Conservation (phyloP, 2,888 invertebrate genomes). For the Masnerella sp. region DNA sequence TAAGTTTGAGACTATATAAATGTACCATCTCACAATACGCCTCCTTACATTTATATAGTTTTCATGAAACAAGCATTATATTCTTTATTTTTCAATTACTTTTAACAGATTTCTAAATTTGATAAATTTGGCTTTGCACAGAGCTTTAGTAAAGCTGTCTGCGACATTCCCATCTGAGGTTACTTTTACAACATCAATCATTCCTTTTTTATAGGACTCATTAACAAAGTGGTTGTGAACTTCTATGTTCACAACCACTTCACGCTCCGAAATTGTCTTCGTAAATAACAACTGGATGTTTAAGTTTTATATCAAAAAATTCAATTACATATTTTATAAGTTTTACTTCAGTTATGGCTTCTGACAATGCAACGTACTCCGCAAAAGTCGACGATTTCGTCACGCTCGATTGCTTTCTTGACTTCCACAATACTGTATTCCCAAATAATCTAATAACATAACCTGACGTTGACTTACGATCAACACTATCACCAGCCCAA, state of each 20-base stretch:
- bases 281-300: constrained; percentile 27
- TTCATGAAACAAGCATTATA: no score
- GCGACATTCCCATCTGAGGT: constrained; percentile 34
- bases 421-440: constrained; percentile 54
- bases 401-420: constrained; percentile 51
- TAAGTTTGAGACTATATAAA: no score
- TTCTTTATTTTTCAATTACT: no score
- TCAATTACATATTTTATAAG: constrained; percentile 18
- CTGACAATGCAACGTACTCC: constrained; percentile 57
- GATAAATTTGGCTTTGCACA: constrained; percentile 10
- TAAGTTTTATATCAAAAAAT: constrained; percentile 25
- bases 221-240: constrained; percentile 53
- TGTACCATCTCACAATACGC: constrained; percentile 18
- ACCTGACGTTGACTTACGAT: constrained; percentile 59
- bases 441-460: constrained; percentile 54
- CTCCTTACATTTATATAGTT: constrained; percentile 39
- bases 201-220: constrained; percentile 43
- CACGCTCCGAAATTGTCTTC: constrained; percentile 54
- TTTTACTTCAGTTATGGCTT: constrained; percentile 47
- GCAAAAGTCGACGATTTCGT: constrained; percentile 48
- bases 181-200: constrained; percentile 50
- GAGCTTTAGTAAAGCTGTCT: constrained; percentile 23
- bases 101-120: constrained; percentile 25
- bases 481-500: constrained; percentile 52
- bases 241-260: constrained; percentile 47